Evolutionary conservation across 2,113 vertebrate genomes (phyloP), one percentile per base, ranked within the genome.

Genomic region (Paradoxurus hermaphroditus): DNA sequence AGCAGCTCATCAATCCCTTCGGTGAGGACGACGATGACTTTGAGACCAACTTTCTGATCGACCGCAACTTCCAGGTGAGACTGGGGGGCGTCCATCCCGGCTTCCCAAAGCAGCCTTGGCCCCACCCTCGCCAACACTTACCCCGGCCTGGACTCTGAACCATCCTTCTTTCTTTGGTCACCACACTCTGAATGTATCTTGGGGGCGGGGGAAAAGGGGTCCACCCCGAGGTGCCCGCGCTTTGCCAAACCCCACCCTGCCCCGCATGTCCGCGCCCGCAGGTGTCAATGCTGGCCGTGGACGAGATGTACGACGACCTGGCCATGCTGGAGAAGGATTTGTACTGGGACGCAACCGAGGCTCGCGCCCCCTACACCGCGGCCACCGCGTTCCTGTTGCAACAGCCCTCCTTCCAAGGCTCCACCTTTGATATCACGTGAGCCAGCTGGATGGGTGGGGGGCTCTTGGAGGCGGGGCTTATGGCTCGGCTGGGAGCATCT

Each of bases 1-100:
- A 99, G 94, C 99, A 99, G 97, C 98, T 99, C 81, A 99, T 99
- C 92, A 99, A 99, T 95, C 99, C 99, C 4, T 99, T 99, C 16
- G 99, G 99, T 97, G 99, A 99, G 94, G 99, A 99, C 0, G 99
- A 99, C 0, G 99, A 99, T 7, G 99, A 99, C 96, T 99, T 99
- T 98, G 99, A 99, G 98, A 99, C 99, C 90, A 99, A 99, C 98
- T 99, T 99, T 95, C 98, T 99, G 70, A 99, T 99, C 23, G 99
- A 99, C 97, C 97, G 99, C 75, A 99, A 99, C 97, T 99, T 99
- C 97, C 99, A 99, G 99, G 99, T 99, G 93, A 91, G 56, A 18
- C 25, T 93, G 8, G 7, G 0, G 34, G 15, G 46, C 1, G 16
- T 62, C 15, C 46, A 53, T 27, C 4, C 23, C 2, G 41, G 31